Percentiles rank a stretch among this genome's conserved stretches.
phyloP scores from a whole-genome alignment of 2,797 vertebrate species.

The Micrastur ruficollis region DNA sequence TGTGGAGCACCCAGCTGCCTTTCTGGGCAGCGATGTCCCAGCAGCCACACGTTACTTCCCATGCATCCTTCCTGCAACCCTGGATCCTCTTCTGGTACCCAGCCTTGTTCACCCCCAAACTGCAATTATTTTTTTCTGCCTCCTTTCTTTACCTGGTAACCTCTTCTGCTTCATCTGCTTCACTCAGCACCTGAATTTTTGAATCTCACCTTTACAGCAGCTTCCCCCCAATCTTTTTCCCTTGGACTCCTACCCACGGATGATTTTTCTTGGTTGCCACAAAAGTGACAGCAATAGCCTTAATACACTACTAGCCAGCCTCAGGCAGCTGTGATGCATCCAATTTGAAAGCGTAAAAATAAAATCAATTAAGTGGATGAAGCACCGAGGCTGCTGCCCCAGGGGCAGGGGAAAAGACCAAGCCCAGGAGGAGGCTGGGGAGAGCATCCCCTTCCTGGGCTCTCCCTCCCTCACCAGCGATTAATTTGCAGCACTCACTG shows the following conservation, averaged over 20 bases:
- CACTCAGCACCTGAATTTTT: neutral
- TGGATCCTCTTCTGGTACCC: neutral
- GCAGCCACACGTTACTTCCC: accelerated
- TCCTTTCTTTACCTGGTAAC: neutral
- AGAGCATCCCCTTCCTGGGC: neutral
- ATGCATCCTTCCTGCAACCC: accelerated
- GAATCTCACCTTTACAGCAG: neutral
- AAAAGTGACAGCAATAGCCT: neutral
- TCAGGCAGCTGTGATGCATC: accelerated
- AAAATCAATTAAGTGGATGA: neutral
- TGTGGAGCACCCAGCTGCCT: too few relatives aligned
- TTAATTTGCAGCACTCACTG: accelerated
- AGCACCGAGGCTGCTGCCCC: neutral
- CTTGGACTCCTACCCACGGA: neutral
- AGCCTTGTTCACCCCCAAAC: neutral
- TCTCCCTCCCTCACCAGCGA: neutral
- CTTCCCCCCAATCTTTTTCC: neutral
- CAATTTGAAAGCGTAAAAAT: neutral
- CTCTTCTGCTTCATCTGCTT: neutral
- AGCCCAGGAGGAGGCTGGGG: neutral
- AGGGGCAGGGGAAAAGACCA: neutral
- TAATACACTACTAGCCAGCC: neutral
- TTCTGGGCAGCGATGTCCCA: neutral
- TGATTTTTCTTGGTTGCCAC: neutral
- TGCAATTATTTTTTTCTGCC: neutral